Conservation (phyloP, 2,113 vertebrate species). For the Capricornis sumatraensis region DNA sequence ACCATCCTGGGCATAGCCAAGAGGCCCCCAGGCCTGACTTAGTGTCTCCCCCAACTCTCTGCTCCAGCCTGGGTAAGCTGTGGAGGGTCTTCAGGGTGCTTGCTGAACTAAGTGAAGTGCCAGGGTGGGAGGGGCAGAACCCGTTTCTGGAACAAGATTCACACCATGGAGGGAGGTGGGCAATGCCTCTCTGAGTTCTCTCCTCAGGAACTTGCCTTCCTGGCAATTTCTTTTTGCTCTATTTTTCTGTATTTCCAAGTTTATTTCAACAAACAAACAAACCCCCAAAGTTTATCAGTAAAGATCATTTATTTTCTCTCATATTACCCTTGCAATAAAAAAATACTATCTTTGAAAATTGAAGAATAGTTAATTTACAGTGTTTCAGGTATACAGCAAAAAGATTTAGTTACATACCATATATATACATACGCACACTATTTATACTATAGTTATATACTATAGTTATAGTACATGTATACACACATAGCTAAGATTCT, state of each 20-base stretch:
- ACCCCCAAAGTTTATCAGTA: background rate
- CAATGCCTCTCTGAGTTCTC: background rate
- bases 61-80: background rate
- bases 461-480: background rate
- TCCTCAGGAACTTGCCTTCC: background rate
- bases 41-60: background rate
- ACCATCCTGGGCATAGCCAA: background rate
- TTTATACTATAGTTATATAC: background rate
- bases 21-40: background rate
- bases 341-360: background rate
- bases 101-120: background rate
- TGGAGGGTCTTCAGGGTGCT: background rate
- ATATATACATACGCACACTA: background rate
- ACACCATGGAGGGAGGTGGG: fast-evolving
- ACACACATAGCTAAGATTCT: background rate
- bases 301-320: background rate
- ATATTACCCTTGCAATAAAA: background rate
- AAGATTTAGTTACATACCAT: background rate
- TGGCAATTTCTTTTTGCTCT: background rate
- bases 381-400: background rate
- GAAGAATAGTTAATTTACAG: background rate
- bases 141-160: background rate
- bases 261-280: background rate
- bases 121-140: background rate
- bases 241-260: background rate